phyloP scores from a whole-genome alignment of 2,113 vertebrate genomes.

The Bufo gargarizans region DNA sequence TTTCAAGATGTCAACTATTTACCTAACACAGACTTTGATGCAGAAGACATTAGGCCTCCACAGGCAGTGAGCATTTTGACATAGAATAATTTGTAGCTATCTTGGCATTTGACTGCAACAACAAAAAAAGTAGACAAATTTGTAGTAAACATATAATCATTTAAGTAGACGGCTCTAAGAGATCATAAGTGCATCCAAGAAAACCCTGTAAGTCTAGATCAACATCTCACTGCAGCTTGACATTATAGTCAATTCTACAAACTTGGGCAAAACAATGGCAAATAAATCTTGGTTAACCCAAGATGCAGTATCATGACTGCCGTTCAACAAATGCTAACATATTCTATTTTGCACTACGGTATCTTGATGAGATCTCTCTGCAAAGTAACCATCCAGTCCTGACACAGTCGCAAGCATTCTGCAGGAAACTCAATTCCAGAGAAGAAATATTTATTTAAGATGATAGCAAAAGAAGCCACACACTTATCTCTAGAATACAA shows the following conservation, averaged over 20 bases:
- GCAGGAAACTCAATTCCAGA: constrained; percentile 58
- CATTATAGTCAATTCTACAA: background rate
- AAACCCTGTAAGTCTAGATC: background rate
- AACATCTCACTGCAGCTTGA: background rate
- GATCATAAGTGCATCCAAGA: constrained; percentile 19
- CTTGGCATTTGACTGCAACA: constrained; percentile 31
- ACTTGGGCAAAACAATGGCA: constrained; percentile 4
- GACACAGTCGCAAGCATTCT: constrained; percentile 35
- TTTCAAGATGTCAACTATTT: constrained; percentile 4
- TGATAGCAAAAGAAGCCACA: constrained; percentile 55
- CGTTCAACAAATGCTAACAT: constrained; percentile 48
- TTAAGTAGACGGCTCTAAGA: background rate
- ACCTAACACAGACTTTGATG: background rate
- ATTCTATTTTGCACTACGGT: constrained; percentile 47
- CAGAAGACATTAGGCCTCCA: constrained; percentile 11
- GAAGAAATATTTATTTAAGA: constrained; percentile 60
- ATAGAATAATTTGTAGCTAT: constrained; percentile 20
- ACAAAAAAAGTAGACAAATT: constrained; percentile 56
- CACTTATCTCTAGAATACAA: constrained; percentile 50
- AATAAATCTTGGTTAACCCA: constrained; percentile 7
- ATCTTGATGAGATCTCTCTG: constrained; percentile 55
- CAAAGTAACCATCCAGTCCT: constrained; percentile 31
- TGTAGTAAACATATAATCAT: constrained; percentile 23
- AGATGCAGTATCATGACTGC: constrained; percentile 38
- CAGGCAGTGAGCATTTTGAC: constrained; percentile 8